Conservation (phyloP, 2,113 vertebrate species). For the Cyprinodon tularosa region DNA sequence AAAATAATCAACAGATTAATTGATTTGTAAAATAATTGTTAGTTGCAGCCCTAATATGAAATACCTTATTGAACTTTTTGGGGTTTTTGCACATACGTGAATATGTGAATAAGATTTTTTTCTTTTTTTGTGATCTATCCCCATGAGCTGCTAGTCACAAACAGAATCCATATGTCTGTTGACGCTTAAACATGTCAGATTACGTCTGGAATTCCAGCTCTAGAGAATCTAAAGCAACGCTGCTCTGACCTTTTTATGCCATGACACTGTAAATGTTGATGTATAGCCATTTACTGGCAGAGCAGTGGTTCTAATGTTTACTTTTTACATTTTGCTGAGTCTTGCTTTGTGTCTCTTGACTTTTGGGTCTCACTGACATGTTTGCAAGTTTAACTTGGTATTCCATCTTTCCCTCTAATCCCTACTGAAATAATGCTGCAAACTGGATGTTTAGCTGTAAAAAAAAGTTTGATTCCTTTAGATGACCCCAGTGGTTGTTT, state of each 20-base stretch:
- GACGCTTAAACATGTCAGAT: neutral
- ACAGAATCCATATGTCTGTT: constrained; percentile 14
- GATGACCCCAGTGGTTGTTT: no score
- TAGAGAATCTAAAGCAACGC: neutral
- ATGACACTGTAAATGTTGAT: neutral
- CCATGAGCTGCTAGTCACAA: neutral
- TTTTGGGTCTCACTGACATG: neutral
- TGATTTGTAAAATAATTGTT: no score
- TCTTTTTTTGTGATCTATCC: neutral
- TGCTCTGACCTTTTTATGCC: neutral
- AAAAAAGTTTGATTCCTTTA: no score
- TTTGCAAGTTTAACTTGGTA: neutral
- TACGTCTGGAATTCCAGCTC: neutral
- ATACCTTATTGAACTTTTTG: no score
- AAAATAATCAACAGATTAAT: no score
- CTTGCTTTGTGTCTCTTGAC: constrained; percentile 1
- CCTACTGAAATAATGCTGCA: neutral
- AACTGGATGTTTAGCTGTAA: neutral
- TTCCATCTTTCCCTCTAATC: neutral
- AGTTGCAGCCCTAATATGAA: no score
- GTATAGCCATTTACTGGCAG: neutral
- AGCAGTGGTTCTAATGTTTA: neutral
- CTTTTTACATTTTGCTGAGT: neutral
- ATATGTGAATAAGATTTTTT: no score
- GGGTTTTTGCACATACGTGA: no score